Evolutionary conservation across 2,113 vertebrate species (phyloP).

Genomic region (Girardinichthys multiradiatus): DNA sequence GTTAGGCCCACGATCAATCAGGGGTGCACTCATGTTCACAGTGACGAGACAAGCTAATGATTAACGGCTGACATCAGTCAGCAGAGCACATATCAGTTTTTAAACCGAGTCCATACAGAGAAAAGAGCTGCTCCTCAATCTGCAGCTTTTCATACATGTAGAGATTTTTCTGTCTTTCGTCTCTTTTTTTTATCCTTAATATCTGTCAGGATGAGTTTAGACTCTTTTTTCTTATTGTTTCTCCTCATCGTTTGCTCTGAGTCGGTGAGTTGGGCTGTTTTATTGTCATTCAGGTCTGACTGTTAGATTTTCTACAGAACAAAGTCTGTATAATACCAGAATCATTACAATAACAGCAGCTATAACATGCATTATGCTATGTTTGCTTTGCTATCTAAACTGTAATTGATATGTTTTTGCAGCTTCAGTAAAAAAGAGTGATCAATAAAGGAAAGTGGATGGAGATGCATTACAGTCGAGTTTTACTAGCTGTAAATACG

Average conservation of each 20-base stretch:
- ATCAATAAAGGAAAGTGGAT: too few species aligned
- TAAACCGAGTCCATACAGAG: background rate
- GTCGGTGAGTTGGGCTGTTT: conserved; percentile 20
- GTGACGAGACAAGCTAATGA: conserved; percentile 34
- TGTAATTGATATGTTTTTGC: too few species aligned
- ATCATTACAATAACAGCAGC: too few species aligned
- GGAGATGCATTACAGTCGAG: too few species aligned
- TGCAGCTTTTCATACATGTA: background rate
- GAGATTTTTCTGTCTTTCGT: background rate
- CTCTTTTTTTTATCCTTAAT: background rate
- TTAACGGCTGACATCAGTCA: conserved; percentile 11
- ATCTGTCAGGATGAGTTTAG: conserved; percentile 9
- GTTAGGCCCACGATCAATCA: too few species aligned
- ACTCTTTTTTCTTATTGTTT: background rate
- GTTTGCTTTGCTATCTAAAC: too few species aligned
- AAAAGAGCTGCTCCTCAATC: background rate
- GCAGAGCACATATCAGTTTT: background rate
- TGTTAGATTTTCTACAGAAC: background rate
- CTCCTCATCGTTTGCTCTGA: background rate
- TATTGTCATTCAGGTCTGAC: background rate
- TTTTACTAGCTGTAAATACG: too few species aligned
- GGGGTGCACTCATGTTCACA: background rate
- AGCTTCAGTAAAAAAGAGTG: too few species aligned
- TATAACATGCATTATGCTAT: too few species aligned
- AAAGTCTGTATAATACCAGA: too few species aligned